Percentiles rank a stretch among this genome's conserved stretches.
Evolutionary conservation across 2,113 vertebrate species (phyloP).

Genomic region (Hippocampus comes): DNA sequence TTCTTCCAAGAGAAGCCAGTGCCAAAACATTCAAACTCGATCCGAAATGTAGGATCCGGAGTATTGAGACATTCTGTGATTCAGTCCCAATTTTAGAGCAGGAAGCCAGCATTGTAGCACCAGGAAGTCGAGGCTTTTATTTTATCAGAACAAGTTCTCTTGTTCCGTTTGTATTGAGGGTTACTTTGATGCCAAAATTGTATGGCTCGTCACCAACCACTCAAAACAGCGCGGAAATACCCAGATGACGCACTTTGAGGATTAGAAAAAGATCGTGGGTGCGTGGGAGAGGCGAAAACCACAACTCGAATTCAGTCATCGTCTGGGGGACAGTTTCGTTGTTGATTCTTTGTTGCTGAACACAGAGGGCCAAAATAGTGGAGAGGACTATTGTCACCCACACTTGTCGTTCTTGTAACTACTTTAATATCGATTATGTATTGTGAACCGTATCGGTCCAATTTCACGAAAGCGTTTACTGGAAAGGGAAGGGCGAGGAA

Average conservation of each 20-base stretch:
- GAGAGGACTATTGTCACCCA: neutral
- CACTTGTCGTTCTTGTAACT: neutral
- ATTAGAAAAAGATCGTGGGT: slow-evolving; percentile 32
- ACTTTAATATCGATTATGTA: no score
- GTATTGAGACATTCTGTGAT: neutral
- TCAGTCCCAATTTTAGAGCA: neutral
- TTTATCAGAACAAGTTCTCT: neutral
- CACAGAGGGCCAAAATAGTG: neutral
- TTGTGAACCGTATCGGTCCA: neutral
- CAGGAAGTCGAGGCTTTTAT: slow-evolving; percentile 13
- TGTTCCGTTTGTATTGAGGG: slow-evolving; percentile 2
- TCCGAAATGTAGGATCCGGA: no score
- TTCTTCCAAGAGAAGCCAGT: no score
- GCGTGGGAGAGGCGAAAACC: slow-evolving; percentile 42
- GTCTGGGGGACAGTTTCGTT: neutral
- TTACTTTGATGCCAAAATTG: slow-evolving; percentile 27
- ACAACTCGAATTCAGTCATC: neutral
- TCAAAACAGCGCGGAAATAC: slow-evolving; percentile 71
- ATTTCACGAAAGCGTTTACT: neutral
- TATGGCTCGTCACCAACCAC: slow-evolving; percentile 49
- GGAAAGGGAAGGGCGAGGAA: neutral
- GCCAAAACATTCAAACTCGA: no score
- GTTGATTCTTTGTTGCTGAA: neutral
- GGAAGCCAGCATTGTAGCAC: neutral
- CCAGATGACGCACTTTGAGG: slow-evolving; percentile 68